Evolutionary conservation across 2,113 vertebrate species (phyloP).

Genomic region (Gavialis gangeticus): DNA sequence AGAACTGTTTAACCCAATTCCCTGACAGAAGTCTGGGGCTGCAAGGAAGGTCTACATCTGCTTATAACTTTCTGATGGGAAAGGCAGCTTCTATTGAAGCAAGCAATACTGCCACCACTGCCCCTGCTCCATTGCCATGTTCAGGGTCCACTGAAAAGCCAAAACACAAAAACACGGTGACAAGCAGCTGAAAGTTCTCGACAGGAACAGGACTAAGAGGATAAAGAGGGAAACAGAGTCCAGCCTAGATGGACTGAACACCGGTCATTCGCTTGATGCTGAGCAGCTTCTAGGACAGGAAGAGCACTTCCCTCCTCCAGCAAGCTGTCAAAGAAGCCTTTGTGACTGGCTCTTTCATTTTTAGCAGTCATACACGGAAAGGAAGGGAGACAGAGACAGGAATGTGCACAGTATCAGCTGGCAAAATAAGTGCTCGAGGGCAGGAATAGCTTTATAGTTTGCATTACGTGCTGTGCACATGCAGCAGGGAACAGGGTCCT

Average conservation of each 20-base stretch:
- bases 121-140: not conserved
- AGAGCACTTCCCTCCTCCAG: not conserved
- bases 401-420: not conserved
- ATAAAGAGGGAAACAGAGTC: no score
- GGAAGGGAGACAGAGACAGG: not conserved
- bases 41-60: not conserved
- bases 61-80: not conserved
- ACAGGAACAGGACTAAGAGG: no score
- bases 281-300: not conserved
- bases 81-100: not conserved
- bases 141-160: not conserved
- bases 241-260: no score
- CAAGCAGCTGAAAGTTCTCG: no score
- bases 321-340: not conserved
- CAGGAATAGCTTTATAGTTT: not conserved
- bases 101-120: not conserved
- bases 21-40: not conserved
- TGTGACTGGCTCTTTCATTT: not conserved
- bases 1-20: not conserved
- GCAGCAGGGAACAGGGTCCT: not conserved
- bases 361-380: not conserved
- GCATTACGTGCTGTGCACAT: not conserved
- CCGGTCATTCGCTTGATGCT: no score
- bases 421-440: not conserved
- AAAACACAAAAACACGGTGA: no score